Evolutionary conservation across 2,888 invertebrate genomes (phyloP).

Genomic region (Sarcophaga rosellei): DNA sequence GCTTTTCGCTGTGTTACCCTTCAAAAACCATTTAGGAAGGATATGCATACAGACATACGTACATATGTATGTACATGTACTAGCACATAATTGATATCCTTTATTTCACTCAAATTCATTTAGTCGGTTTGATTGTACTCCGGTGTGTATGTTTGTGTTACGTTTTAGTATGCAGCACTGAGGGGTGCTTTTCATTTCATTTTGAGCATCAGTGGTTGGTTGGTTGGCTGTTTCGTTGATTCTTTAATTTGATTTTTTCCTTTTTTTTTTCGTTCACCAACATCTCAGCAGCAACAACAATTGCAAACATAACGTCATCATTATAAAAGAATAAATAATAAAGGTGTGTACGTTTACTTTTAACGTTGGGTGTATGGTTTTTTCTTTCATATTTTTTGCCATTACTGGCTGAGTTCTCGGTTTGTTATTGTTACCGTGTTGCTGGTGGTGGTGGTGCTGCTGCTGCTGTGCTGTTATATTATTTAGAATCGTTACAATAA

Average conservation of each 20-base stretch:
- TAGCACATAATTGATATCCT: slow-evolving; percentile 56
- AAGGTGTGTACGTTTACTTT: slow-evolving; percentile 34
- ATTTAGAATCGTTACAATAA: slow-evolving; percentile 49
- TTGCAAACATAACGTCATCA: background rate
- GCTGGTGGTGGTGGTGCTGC: background rate
- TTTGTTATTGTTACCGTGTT: slow-evolving; percentile 3
- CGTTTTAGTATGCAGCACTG: slow-evolving; percentile 1
- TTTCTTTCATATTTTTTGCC: background rate
- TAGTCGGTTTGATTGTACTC: background rate
- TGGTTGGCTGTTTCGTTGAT: background rate
- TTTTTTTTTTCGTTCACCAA: background rate
- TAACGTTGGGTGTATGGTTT: background rate
- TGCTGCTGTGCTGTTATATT: background rate
- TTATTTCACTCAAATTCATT: slow-evolving; percentile 59
- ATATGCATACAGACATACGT: slow-evolving; percentile 22
- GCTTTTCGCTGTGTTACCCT: slow-evolving; percentile 33
- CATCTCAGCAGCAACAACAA: background rate
- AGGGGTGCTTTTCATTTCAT: slow-evolving; percentile 56
- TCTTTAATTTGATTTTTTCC: background rate
- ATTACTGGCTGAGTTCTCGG: background rate
- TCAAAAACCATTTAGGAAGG: slow-evolving; percentile 22
- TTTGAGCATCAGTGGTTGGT: background rate
- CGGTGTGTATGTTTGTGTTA: background rate
- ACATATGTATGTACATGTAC: slow-evolving; percentile 11
- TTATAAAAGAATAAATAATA: background rate